Percentiles rank a stretch among this genome's conserved stretches.
phyloP scores from a whole-genome alignment of 2,888 invertebrate genomes.

The Steinernema hermaphroditum region DNA sequence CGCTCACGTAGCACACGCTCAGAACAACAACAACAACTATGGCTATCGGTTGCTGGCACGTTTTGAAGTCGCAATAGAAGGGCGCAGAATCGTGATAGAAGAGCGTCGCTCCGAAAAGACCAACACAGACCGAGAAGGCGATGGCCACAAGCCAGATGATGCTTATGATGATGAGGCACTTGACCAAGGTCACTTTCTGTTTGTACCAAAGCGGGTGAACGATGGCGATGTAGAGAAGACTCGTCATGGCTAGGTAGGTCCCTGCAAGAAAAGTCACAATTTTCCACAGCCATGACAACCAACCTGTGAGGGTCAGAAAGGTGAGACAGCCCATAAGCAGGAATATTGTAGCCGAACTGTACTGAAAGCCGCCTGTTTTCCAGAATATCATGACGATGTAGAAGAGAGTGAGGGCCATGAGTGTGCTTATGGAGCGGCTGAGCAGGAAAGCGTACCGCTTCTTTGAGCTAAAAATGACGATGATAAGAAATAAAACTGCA shows the following conservation, averaged over 20 bases:
- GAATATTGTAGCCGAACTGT: slow-evolving; percentile 58
- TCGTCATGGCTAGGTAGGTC: slow-evolving; percentile 56
- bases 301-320: slow-evolving; percentile 56
- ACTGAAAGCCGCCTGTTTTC: slow-evolving; percentile 57
- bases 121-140: slow-evolving; percentile 55
- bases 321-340: slow-evolving; percentile 54
- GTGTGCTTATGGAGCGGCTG: slow-evolving; percentile 52
- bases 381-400: slow-evolving; percentile 60
- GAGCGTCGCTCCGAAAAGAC: slow-evolving; percentile 58
- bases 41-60: slow-evolving; percentile 56
- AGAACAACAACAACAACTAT: slow-evolving; percentile 51
- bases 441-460: slow-evolving; percentile 58
- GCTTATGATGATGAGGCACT: slow-evolving; percentile 49
- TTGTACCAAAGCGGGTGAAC: slow-evolving; percentile 57
- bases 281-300: slow-evolving; percentile 19
- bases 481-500: not conserved
- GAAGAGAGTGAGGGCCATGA: slow-evolving; percentile 55
- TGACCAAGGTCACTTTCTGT: slow-evolving; percentile 45
- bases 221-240: slow-evolving; percentile 59
- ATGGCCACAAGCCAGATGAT: slow-evolving; percentile 55
- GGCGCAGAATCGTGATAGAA: slow-evolving; percentile 60
- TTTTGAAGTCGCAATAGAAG: slow-evolving; percentile 50
- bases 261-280: slow-evolving; percentile 38
- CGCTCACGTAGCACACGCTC: slow-evolving; percentile 49
- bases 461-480: slow-evolving; percentile 51